A percentile compares a stretch with the other conserved stretches of the same genome.
phyloP scores from a whole-genome alignment of 2,113 vertebrate genomes.

The Oreochromis tanganicae region DNA sequence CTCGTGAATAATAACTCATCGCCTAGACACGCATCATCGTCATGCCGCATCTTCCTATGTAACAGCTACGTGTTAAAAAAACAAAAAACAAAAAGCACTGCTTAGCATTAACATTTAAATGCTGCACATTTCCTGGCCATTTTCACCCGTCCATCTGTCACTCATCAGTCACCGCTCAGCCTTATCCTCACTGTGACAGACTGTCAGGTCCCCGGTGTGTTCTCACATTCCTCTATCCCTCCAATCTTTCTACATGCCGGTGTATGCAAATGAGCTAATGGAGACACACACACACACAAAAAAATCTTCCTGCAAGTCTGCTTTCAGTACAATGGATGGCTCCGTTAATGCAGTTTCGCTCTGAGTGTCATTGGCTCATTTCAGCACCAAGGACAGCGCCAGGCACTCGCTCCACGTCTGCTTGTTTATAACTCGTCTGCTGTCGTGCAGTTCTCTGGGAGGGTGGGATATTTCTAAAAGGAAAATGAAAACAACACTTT shows the following conservation, averaged over 20 bases:
- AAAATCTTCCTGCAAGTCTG: background rate
- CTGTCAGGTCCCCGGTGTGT: constrained; percentile 31
- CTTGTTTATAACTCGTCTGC: background rate
- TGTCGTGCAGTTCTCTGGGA: background rate
- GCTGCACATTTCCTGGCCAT: constrained; percentile 1
- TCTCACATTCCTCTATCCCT: constrained; percentile 33
- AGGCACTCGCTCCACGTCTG: background rate
- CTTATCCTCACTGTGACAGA: constrained; percentile 42
- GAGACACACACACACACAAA: background rate
- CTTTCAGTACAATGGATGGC: constrained; percentile 41
- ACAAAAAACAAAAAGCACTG: background rate
- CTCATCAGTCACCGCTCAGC: constrained; percentile 50
- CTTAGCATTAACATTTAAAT: background rate
- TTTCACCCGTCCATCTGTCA: constrained; percentile 47
- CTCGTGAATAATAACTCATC: background rate
- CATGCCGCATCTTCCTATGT: background rate
- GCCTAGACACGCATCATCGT: background rate
- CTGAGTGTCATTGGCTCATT: background rate
- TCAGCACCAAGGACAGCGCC: constrained; percentile 49
- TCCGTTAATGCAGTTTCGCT: background rate
- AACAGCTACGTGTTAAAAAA: background rate
- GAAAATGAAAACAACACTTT: background rate
- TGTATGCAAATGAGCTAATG: constrained; percentile 20
- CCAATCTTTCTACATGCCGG: background rate
- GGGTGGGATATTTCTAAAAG: background rate